These are phyloP conservation scores for Galerucella calmariensis DNA, from an alignment of 2,888 invertebrate genomes.

Conservation along the genomic window DNA sequence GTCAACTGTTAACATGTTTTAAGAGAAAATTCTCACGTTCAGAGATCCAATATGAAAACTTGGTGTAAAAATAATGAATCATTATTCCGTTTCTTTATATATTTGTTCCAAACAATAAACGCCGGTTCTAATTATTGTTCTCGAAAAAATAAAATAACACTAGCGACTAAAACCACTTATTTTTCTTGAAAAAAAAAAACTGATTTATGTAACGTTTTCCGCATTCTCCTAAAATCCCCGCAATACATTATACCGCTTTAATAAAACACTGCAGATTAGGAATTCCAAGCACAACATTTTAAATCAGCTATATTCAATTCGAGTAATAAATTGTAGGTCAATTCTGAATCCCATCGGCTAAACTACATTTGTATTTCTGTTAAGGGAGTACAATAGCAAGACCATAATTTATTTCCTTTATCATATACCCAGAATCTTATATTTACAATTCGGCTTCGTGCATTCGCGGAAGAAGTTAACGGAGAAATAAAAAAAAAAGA, in stretches of 20 bases:
- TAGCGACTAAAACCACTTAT: background rate
- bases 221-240: background rate
- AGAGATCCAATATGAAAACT: no score
- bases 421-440: conserved; percentile 23
- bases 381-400: conserved; percentile 30
- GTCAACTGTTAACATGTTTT: no score
- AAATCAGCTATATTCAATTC: conserved; percentile 34
- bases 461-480: background rate
- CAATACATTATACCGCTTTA: conserved; percentile 9
- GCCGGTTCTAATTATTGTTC: background rate
- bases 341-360: conserved; percentile 32
- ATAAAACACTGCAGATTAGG: conserved; percentile 30
- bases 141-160: background rate
- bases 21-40: no score
- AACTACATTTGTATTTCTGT: conserved; percentile 33
- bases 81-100: background rate
- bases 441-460: conserved; percentile 25
- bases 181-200: background rate
- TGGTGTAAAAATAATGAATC: no score
- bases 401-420: conserved; percentile 33
- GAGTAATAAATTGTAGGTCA: conserved; percentile 33
- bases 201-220: background rate
- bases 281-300: conserved; percentile 32
- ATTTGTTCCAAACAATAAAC: background rate
- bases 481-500: background rate